Percentiles rank a stretch among this genome's conserved stretches.
Conservation (phyloP, 2,797 vertebrate genomes). For the Pseudocheirus occidentalis region DNA sequence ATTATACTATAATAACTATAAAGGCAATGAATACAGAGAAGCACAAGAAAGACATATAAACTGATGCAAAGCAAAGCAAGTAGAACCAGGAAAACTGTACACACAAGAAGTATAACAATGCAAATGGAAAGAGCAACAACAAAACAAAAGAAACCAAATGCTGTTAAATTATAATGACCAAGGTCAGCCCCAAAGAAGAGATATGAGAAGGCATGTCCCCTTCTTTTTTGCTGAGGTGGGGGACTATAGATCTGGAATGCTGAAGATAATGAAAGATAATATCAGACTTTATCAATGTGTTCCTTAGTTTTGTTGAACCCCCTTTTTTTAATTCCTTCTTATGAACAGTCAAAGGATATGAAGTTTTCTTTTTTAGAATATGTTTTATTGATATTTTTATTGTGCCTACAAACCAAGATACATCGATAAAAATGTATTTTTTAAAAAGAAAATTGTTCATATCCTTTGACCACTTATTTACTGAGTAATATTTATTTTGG, state of each 20-base stretch:
- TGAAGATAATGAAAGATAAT: not conserved
- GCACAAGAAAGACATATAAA: not conserved
- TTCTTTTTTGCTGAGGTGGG: not conserved
- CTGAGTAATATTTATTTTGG: not conserved
- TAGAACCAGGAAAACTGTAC: not conserved
- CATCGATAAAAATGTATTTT: not conserved
- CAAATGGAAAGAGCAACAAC: not conserved
- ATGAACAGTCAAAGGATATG: not conserved
- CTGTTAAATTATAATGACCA: not conserved
- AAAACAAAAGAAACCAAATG: not conserved
- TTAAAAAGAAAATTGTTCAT: not conserved
- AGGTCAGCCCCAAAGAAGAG: not conserved
- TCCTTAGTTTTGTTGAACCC: not conserved
- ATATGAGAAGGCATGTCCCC: not conserved
- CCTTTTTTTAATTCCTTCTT: not conserved
- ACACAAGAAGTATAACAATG: not conserved
- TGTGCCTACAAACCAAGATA: not conserved
- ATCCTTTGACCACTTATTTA: not conserved
- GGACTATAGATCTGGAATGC: not conserved
- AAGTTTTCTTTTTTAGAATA: not conserved
- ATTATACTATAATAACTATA: not conserved
- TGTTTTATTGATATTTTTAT: not conserved
- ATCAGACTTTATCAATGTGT: not conserved
- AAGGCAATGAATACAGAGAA: not conserved
- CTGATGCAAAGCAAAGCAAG: not conserved